Conservation (phyloP, 1,140 invertebrate species). For the Apis florea region DNA sequence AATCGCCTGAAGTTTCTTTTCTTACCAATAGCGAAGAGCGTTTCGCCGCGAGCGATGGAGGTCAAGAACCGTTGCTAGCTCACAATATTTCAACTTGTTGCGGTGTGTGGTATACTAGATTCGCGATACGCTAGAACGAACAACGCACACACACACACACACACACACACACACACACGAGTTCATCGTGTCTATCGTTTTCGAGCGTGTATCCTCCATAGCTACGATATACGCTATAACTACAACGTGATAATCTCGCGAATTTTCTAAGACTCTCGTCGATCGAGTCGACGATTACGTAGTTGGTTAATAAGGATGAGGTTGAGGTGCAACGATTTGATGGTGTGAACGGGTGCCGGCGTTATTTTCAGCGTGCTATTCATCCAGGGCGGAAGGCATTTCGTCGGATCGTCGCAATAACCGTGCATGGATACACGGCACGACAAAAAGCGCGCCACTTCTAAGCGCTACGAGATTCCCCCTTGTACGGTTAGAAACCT, state of each 20-base stretch:
- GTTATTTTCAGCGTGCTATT: conserved; percentile 34
- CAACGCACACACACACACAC: background rate
- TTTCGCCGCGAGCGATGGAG: background rate
- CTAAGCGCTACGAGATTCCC: conserved; percentile 23
- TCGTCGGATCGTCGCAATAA: conserved; percentile 35
- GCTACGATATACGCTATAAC: background rate
- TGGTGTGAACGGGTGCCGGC: conserved; percentile 2
- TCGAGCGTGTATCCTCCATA: background rate
- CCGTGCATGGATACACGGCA: background rate
- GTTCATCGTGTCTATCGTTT: background rate
- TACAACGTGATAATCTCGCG: background rate
- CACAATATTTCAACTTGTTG: background rate
- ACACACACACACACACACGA: background rate
- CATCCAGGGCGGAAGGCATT: conserved; percentile 35
- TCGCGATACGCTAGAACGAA: background rate
- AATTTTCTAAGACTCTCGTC: background rate
- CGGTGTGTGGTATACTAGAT: background rate
- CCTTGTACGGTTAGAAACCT: conserved; percentile 31
- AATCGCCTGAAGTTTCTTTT: too few species aligned
- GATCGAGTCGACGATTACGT: background rate
- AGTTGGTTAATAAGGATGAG: conserved; percentile 22
- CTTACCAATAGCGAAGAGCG: background rate
- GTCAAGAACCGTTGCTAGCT: background rate
- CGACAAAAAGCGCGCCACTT: conserved; percentile 20
- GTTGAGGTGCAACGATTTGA: background rate